Percentiles rank a stretch among this genome's conserved stretches.
These are phyloP conservation scores for Neodiprion lecontei DNA, from an alignment of 1,140 invertebrate species.

Conservation along the genomic window DNA sequence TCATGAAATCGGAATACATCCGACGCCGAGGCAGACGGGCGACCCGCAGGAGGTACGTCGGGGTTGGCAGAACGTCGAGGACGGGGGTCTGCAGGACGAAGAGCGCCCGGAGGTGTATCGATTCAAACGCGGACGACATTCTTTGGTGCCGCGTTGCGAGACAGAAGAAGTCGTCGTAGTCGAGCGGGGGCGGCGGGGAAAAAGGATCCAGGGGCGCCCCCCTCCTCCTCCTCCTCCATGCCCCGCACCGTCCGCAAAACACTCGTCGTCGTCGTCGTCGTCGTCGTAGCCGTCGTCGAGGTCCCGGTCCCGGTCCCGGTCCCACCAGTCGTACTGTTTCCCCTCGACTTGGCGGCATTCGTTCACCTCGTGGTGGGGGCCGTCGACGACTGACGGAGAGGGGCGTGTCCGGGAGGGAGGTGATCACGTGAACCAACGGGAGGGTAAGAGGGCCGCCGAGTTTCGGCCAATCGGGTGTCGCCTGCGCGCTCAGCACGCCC, in stretches of 20 bases:
- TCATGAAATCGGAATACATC: not conserved
- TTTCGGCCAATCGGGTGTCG: conserved; percentile 30
- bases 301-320: conserved; percentile 23
- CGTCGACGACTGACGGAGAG: conserved; percentile 26
- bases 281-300: conserved; percentile 13
- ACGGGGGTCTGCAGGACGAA: conserved; percentile 17
- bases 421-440: conserved; percentile 32
- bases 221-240: conserved; percentile 11
- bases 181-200: conserved; percentile 23
- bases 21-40: not conserved
- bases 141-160: conserved; percentile 1
- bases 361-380: conserved; percentile 30
- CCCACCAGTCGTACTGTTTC: conserved; percentile 9
- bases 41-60: not conserved
- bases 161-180: not conserved
- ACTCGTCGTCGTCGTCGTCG: conserved; percentile 14
- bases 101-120: conserved; percentile 17
- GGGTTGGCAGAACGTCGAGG: not conserved
- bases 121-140: conserved; percentile 1
- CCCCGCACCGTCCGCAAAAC: not conserved
- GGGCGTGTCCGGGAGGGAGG: conserved; percentile 36
- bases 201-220: conserved; percentile 7
- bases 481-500: conserved; percentile 51
- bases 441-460: conserved; percentile 29
- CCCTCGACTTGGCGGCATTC: conserved; percentile 25